Evolutionary conservation across 1,140 invertebrate genomes (phyloP).

Genomic region (Drosophila pachea): DNA sequence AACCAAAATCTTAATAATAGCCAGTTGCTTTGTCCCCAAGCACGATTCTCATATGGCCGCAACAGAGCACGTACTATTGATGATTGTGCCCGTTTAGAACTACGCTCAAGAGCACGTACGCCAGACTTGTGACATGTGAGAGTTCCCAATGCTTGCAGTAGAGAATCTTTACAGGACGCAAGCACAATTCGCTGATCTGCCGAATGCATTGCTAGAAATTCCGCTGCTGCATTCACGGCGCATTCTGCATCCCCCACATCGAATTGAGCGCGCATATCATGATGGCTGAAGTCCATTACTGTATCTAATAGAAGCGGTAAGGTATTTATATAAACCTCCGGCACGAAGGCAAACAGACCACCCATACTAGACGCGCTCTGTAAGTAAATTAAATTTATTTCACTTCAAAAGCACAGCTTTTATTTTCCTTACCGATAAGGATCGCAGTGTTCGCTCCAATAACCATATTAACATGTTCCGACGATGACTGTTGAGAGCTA

Average conservation of each 20-base stretch:
- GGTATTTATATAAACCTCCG: conserved; percentile 86
- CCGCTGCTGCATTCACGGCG: conserved; percentile 83
- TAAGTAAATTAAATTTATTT: neutral
- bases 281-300: conserved; percentile 82
- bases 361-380: conserved; percentile 80
- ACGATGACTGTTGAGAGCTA: conserved; percentile 63
- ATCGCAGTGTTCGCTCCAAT: conserved; percentile 81
- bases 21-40: conserved; percentile 93
- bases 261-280: conserved; percentile 69
- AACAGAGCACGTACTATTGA: conserved; percentile 85
- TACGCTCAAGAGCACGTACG: conserved; percentile 82
- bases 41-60: conserved; percentile 89
- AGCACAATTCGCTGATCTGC: conserved; percentile 87
- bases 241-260: conserved; percentile 64
- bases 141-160: conserved; percentile 88
- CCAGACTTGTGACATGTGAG: conserved; percentile 82
- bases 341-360: conserved; percentile 88
- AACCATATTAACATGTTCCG: conserved; percentile 80
- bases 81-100: conserved; percentile 81
- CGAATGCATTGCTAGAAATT: conserved; percentile 88
- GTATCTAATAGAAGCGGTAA: conserved; percentile 80
- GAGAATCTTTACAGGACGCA: conserved; percentile 86
- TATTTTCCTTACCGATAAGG: conserved; percentile 65
- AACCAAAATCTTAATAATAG: conserved; percentile 91
- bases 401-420: neutral